Percentiles rank a stretch among this genome's conserved stretches.
These are phyloP conservation scores for Gobius niger DNA, from an alignment of 2,113 vertebrate genomes.

Conservation along the genomic window DNA sequence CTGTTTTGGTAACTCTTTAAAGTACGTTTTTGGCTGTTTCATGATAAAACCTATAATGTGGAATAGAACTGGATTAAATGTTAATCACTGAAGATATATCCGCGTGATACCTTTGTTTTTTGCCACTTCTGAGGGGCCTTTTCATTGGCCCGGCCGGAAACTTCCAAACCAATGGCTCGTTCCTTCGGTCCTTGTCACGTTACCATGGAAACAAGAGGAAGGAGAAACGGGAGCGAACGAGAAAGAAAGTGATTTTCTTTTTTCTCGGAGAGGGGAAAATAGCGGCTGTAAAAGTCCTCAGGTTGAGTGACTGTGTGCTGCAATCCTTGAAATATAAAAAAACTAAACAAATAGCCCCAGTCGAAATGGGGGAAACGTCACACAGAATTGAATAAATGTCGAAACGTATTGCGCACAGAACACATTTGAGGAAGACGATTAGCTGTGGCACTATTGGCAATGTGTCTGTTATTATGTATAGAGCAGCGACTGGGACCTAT, in stretches of 20 bases:
- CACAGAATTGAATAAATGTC: slow-evolving; percentile 4
- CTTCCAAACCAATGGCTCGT: slow-evolving; percentile 62
- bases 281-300: slow-evolving; percentile 34
- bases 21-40: no score
- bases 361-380: neutral
- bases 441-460: no score
- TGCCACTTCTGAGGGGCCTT: slow-evolving; percentile 52
- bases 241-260: slow-evolving; percentile 63
- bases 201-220: slow-evolving; percentile 78
- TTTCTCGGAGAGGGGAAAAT: slow-evolving; percentile 27
- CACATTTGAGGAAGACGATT: neutral
- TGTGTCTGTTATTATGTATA: no score
- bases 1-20: no score
- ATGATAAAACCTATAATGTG: no score
- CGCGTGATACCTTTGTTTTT: neutral
- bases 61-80: no score
- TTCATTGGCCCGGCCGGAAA: slow-evolving; percentile 63
- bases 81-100: neutral
- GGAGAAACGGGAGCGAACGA: slow-evolving; percentile 50
- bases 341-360: neutral
- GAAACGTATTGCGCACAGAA: neutral
- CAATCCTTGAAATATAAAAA: slow-evolving; percentile 13
- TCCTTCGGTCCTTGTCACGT: slow-evolving; percentile 68
- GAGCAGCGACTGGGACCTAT: no score
- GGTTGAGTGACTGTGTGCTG: slow-evolving; percentile 28